These are phyloP conservation scores for Penaeus vannamei DNA, from an alignment of 1,140 invertebrate species.

Conservation along the genomic window DNA sequence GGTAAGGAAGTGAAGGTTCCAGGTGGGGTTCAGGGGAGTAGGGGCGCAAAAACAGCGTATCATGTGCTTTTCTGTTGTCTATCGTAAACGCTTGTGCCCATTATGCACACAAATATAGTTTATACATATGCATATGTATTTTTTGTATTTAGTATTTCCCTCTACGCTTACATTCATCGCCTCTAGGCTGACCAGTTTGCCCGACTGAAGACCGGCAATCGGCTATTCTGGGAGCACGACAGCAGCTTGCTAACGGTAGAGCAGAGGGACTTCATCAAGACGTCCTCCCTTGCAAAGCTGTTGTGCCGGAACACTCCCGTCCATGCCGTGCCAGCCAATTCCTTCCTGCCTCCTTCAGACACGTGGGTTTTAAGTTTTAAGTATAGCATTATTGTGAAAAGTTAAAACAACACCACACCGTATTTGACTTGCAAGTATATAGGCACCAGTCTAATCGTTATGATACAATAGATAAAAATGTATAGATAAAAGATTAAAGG, in stretches of 20 bases:
- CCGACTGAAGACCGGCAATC: slow-evolving; percentile 73
- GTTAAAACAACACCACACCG: no score
- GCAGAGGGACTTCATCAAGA: slow-evolving; percentile 51
- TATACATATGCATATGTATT: no score
- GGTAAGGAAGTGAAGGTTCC: slow-evolving; percentile 39
- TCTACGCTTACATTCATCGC: not conserved
- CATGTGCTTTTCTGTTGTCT: no score
- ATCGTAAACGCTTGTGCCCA: no score
- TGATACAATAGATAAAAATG: no score
- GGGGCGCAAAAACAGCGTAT: no score
- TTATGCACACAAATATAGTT: no score
- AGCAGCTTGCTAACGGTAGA: slow-evolving; percentile 62
- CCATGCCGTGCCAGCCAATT: slow-evolving; percentile 43
- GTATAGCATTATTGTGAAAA: no score
- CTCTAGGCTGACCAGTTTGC: slow-evolving; percentile 73
- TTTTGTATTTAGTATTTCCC: no score
- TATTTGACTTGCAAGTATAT: no score
- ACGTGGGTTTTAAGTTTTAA: slow-evolving; percentile 19
- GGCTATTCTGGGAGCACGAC: slow-evolving; percentile 75
- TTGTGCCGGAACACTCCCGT: slow-evolving; percentile 57
- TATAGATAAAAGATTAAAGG: no score
- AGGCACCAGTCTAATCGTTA: no score
- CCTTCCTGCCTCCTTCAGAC: slow-evolving; percentile 57
- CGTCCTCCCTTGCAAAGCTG: slow-evolving; percentile 43
- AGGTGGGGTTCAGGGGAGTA: not conserved